These are phyloP conservation scores for Ophion ellenae DNA, from an alignment of 2,888 invertebrate genomes.

Conservation along the genomic window DNA sequence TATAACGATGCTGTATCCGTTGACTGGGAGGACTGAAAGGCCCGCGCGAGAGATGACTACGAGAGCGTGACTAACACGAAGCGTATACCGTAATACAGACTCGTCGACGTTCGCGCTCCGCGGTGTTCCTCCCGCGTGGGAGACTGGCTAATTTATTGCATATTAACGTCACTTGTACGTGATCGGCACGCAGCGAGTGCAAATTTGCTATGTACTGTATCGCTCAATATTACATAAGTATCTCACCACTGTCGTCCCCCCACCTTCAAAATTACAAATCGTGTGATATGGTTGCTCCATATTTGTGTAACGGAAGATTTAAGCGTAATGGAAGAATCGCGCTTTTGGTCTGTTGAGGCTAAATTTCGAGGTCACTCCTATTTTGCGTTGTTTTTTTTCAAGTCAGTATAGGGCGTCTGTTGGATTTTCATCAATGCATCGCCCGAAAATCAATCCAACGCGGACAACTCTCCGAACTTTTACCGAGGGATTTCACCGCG, in stretches of 20 bases:
- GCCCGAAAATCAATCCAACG: too few relatives aligned
- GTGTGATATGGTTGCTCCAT: not conserved
- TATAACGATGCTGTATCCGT: constrained; percentile 45
- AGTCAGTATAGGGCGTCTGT: too few relatives aligned
- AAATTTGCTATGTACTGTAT: constrained; percentile 19
- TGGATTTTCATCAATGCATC: too few relatives aligned
- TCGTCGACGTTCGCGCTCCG: constrained; percentile 15
- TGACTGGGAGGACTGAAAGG: constrained; percentile 21
- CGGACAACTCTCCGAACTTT: too few relatives aligned
- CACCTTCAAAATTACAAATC: not conserved
- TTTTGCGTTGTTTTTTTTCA: not conserved
- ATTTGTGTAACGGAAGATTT: not conserved
- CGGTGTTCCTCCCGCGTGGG: constrained; percentile 73
- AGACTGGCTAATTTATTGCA: constrained; percentile 81
- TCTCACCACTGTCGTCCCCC: not conserved
- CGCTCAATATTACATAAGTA: not conserved
- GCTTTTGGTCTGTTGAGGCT: too few relatives aligned
- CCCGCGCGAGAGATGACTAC: constrained; percentile 36
- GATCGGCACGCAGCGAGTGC: constrained; percentile 71
- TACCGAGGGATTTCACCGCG: too few relatives aligned
- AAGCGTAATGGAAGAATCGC: too few relatives aligned
- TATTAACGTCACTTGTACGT: constrained; percentile 82
- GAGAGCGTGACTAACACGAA: constrained; percentile 66
- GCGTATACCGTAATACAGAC: constrained; percentile 57
- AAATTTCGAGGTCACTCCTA: not conserved